These are phyloP conservation scores for Cossypha dichroa DNA, from an alignment of 2,797 vertebrate species.

Conservation along the genomic window DNA sequence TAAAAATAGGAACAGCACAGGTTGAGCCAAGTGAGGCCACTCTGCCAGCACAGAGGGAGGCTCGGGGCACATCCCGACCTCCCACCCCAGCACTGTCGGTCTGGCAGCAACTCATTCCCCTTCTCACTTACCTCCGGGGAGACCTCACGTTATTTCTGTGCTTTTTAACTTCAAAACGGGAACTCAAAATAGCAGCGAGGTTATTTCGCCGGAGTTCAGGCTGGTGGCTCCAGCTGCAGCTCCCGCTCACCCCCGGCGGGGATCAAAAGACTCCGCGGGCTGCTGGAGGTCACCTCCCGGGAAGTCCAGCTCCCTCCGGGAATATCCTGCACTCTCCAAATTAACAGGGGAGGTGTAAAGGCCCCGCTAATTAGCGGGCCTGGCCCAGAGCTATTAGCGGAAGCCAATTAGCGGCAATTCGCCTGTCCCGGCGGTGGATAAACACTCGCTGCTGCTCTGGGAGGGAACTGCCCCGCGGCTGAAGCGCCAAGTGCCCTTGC, in stretches of 20 bases:
- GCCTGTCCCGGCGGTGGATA: neutral
- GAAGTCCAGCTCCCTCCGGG: neutral
- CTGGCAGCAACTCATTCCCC: neutral
- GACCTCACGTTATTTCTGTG: neutral
- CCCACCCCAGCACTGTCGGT: fast-evolving
- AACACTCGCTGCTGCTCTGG: neutral
- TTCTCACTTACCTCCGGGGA: neutral
- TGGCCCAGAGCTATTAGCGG: neutral
- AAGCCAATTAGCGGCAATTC: neutral
- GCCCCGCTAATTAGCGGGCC: neutral
- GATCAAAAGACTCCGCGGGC: neutral
- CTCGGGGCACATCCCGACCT: fast-evolving
- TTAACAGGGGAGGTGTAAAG: neutral
- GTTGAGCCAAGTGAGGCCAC: neutral
- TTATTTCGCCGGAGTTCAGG: neutral
- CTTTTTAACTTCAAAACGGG: neutral
- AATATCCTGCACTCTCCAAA: neutral
- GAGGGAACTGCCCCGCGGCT: neutral
- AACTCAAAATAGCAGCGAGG: fast-evolving
- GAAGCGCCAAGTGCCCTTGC: neutral
- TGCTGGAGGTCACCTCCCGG: neutral
- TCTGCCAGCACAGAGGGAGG: neutral
- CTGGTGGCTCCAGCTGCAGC: neutral
- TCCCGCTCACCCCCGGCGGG: neutral
- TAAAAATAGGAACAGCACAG: neutral